phyloP scores from a whole-genome alignment of 1,140 invertebrate species.

The Formica selysi region DNA sequence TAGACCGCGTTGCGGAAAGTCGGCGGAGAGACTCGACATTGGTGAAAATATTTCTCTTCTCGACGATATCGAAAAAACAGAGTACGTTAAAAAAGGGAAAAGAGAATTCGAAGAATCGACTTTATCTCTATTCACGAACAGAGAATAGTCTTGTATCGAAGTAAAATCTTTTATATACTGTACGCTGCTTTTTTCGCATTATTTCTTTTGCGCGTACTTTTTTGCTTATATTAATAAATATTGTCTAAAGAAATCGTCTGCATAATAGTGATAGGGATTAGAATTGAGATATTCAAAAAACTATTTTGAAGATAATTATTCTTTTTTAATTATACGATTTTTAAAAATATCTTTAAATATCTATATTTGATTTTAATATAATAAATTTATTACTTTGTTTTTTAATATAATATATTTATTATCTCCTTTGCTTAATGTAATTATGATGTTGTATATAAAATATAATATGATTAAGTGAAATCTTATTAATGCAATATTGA shows the following conservation, averaged over 20 bases:
- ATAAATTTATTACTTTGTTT: neutral
- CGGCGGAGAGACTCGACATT: slow-evolving; percentile 31
- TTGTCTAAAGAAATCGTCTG: neutral
- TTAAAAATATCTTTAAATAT: neutral
- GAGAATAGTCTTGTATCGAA: slow-evolving; percentile 62
- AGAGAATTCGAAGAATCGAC: slow-evolving; percentile 75
- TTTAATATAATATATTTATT: too few relatives aligned
- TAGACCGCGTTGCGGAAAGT: slow-evolving; percentile 52
- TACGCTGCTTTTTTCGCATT: slow-evolving; percentile 40
- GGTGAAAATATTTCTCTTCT: slow-evolving; percentile 67
- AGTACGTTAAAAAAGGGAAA: slow-evolving; percentile 56
- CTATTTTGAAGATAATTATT: neutral
- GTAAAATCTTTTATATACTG: slow-evolving; percentile 24
- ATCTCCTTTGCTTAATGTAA: neutral
- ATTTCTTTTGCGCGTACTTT: neutral
- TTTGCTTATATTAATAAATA: neutral
- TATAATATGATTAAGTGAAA: neutral
- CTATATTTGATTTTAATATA: neutral
- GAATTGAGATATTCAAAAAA: neutral
- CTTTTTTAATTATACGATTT: too few relatives aligned
- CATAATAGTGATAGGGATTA: neutral
- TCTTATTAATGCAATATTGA: too few relatives aligned
- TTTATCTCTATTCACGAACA: slow-evolving; percentile 75
- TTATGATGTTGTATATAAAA: neutral
- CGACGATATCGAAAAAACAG: slow-evolving; percentile 57